A percentile compares a stretch with the other conserved stretches of the same genome.
phyloP scores from a whole-genome alignment of 2,113 vertebrate species.

The Pungitius pungitius region DNA sequence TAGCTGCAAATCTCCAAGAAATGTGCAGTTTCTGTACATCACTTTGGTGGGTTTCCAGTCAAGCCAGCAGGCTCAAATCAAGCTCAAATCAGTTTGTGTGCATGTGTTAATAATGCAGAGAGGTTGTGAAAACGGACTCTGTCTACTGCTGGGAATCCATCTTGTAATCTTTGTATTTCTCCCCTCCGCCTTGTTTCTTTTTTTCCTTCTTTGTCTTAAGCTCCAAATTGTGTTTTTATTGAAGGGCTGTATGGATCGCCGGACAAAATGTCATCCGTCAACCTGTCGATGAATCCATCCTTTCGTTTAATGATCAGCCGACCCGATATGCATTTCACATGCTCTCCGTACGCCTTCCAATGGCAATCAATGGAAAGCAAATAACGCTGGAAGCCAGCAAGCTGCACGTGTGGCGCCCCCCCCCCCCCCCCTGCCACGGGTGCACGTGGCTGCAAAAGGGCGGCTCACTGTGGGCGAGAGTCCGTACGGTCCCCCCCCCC shows the following conservation, averaged over 20 bases:
- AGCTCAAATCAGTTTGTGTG: slow-evolving; percentile 4
- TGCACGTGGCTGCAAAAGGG: slow-evolving; percentile 26
- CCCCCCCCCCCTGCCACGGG: no score
- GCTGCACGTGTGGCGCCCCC: slow-evolving; percentile 65
- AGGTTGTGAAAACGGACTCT: neutral
- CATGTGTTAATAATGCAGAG: slow-evolving; percentile 5
- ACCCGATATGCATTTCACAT: slow-evolving; percentile 79
- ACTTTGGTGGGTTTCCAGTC: neutral
- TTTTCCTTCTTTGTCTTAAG: slow-evolving; percentile 63
- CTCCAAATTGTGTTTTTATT: slow-evolving; percentile 79
- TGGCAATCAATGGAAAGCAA: slow-evolving; percentile 80
- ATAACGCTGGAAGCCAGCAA: slow-evolving; percentile 68
- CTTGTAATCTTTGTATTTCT: slow-evolving; percentile 34
- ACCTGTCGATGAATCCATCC: slow-evolving; percentile 83
- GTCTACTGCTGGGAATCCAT: slow-evolving; percentile 16
- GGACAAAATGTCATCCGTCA: slow-evolving; percentile 83
- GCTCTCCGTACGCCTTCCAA: slow-evolving; percentile 75
- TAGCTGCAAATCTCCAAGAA: neutral
- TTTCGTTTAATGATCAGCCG: slow-evolving; percentile 78
- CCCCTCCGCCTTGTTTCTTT: slow-evolving; percentile 9
- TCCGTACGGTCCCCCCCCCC: slow-evolving; percentile 29
- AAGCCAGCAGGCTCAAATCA: neutral
- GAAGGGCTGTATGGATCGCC: slow-evolving; percentile 79
- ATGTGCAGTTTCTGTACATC: neutral
- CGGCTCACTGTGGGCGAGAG: slow-evolving; percentile 37